These are phyloP conservation scores for Drosophila nigricruria DNA, from an alignment of 2,888 invertebrate species.

Conservation along the genomic window DNA sequence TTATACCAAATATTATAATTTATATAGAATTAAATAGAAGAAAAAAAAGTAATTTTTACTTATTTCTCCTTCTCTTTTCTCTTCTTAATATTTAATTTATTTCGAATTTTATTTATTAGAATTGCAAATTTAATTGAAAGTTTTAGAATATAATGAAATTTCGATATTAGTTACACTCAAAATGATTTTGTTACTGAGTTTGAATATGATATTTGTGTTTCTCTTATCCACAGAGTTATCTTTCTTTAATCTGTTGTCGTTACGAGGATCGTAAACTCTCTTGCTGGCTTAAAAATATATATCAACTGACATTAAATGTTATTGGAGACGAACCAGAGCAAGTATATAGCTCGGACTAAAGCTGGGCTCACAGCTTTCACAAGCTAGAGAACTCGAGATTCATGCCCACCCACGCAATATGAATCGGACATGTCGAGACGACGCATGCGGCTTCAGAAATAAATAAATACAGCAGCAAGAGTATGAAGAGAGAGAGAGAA, in stretches of 20 bases:
- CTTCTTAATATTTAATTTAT: no score
- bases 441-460: constrained; percentile 28
- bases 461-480: constrained; percentile 27
- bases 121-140: background rate
- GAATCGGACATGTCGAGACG: constrained; percentile 19
- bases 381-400: constrained; percentile 42
- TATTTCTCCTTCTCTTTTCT: background rate
- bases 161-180: background rate
- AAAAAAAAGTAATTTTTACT: background rate
- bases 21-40: no score
- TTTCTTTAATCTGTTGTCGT: background rate
- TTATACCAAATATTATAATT: no score
- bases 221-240: background rate
- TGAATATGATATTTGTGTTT: background rate
- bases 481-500: background rate
- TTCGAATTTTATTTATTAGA: background rate
- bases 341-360: constrained; percentile 3
- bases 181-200: constrained; percentile 2
- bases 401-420: constrained; percentile 43
- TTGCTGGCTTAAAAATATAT: constrained; percentile 4
- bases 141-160: background rate
- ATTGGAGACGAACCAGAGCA: background rate
- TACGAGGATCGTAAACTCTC: background rate
- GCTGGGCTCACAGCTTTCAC: no score
- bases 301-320: background rate